Conservation (phyloP, 2,113 vertebrate genomes). For the Greenwoodochromis staneri region DNA sequence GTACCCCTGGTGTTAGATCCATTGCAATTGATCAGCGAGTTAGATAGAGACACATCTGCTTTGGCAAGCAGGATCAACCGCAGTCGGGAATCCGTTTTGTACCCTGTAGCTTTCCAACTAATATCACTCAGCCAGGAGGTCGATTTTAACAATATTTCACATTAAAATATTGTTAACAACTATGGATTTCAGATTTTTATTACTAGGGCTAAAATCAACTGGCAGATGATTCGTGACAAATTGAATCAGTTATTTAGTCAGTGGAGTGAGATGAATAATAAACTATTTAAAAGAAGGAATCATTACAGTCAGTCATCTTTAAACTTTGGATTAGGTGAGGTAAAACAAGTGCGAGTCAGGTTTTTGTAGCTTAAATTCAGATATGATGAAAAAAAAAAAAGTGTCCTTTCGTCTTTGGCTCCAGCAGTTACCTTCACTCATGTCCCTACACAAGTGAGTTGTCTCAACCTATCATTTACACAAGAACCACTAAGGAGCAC, state of each 20-base stretch:
- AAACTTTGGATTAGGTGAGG: background rate
- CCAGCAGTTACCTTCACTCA: background rate
- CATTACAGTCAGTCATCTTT: background rate
- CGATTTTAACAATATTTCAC: background rate
- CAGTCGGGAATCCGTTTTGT: background rate
- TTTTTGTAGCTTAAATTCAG: background rate
- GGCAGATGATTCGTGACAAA: background rate
- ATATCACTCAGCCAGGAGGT: background rate
- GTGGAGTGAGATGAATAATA: background rate
- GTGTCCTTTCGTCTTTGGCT: background rate
- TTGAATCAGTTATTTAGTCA: background rate
- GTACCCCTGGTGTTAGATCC: conserved; percentile 32
- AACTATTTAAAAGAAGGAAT: background rate
- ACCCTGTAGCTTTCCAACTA: background rate
- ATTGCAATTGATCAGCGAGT: conserved; percentile 47
- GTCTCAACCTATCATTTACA: background rate
- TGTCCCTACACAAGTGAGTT: background rate
- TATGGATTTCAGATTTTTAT: background rate
- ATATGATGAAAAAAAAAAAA: background rate
- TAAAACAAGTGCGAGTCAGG: background rate
- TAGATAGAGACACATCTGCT: conserved; percentile 31
- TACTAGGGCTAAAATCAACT: background rate
- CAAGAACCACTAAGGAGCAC: background rate
- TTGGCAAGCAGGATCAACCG: background rate
- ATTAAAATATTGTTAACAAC: background rate